Evolutionary conservation across 2,113 vertebrate genomes (phyloP).

Genomic region (Zosterops pallidus): DNA sequence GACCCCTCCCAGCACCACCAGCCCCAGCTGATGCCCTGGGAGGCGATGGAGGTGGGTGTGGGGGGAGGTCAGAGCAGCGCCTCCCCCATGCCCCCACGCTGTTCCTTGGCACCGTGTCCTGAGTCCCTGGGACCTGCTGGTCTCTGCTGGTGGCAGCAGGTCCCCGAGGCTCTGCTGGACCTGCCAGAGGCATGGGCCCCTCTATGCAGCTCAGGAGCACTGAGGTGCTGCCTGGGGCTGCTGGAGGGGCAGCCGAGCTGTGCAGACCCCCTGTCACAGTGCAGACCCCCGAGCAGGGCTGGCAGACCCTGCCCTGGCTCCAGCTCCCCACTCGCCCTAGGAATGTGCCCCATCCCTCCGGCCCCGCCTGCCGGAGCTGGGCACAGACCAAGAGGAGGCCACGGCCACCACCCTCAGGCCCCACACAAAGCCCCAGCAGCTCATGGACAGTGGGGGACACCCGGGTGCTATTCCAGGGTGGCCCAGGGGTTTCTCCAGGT

Average conservation of each 20-base stretch:
- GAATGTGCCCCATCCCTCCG: neutral
- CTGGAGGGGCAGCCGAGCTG: neutral
- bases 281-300: fast-evolving
- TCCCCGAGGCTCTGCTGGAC: neutral
- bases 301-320: neutral
- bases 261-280: neutral
- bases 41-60: fast-evolving
- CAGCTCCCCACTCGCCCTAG: neutral
- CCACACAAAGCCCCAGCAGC: neutral
- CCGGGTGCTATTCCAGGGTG: fast-evolving
- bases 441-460: too few species aligned
- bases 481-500: too few species aligned
- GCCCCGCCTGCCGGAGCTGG: too few species aligned
- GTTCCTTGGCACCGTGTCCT: fast-evolving
- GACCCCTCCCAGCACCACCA: fast-evolving
- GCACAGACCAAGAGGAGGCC: too few species aligned
- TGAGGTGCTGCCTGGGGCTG: fast-evolving
- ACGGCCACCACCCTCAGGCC: too few species aligned
- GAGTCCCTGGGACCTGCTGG: neutral
- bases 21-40: neutral
- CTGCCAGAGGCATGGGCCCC: neutral
- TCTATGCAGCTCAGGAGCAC: neutral
- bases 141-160: too few species aligned
- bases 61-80: fast-evolving
- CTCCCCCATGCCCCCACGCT: neutral